Evolutionary conservation across 2,888 invertebrate species (phyloP), one percentile per base, ranked within the genome.

Genomic region (Heliothis peltigera): DNA sequence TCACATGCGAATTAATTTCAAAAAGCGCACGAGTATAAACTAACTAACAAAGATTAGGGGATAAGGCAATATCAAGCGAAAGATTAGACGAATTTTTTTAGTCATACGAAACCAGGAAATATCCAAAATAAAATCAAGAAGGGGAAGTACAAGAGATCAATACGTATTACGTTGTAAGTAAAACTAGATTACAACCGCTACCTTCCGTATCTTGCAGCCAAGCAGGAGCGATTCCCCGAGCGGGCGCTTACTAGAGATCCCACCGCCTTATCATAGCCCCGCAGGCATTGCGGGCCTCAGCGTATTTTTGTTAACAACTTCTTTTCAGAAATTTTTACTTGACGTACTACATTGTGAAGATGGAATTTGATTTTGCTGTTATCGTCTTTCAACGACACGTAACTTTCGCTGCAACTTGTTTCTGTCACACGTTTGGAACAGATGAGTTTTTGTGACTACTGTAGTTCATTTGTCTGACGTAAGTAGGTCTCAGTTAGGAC

Each of bases 241-340:
- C 89, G 89, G 86, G 85, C 87, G 90, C 88, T 89, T 88, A 88
- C 86, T 84, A 82, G 82, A 86, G 89, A 88, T 86, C 88, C 90
- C 79, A 74, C 82, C 80, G 84, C 81, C 91, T 93, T 94, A 94
- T 94, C 94, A 85, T 83, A 75, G 78, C 76, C 88, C 90, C 89
- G 90, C 94, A 94, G 94, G 92, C 94, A 85, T 83, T 80, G 82
- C 76, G 80, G 75, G 84, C 83, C 84, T 69, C 83, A 65, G 58
- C 89, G 91, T 92, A 94, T 94, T 94, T 94, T 94, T 93, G 92
- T 91, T 93, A 94, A 93, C 93, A 93, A 94, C 92, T 93, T 94
- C 92, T 93, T 92, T 91, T 88, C 89, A 91, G 82, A 85, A 90
- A 90, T 89, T 91, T 91, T 86, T 91, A 92, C 88, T 86, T 85